Percentiles rank a stretch among this genome's conserved stretches.
These are phyloP conservation scores for Hyphantria cunea DNA, from an alignment of 1,140 invertebrate species.

Conservation along the genomic window DNA sequence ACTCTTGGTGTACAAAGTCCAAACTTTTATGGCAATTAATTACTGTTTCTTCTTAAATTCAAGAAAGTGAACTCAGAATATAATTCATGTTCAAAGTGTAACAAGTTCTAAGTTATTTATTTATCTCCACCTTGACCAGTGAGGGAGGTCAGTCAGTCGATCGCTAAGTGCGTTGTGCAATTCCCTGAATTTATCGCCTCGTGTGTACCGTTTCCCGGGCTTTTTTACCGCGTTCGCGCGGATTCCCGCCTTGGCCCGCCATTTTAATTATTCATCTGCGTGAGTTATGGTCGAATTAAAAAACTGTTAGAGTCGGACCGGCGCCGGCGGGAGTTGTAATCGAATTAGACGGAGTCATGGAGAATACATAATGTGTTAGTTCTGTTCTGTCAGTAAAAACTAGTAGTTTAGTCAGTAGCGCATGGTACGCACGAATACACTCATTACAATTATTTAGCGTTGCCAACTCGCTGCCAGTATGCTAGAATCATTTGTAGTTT, in stretches of 20 bases:
- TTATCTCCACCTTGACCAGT: constrained; percentile 34
- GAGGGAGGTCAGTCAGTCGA: constrained; percentile 32
- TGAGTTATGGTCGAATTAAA: constrained; percentile 83
- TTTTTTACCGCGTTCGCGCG: constrained; percentile 71
- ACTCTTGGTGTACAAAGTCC: no score
- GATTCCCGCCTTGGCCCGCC: constrained; percentile 64
- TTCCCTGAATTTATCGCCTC: constrained; percentile 70
- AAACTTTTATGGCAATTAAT: no score
- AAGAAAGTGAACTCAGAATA: background rate
- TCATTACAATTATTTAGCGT: constrained; percentile 45
- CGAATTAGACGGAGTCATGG: constrained; percentile 74
- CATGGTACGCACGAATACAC: constrained; percentile 30
- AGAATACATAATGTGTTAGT: constrained; percentile 69
- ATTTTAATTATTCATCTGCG: constrained; percentile 81
- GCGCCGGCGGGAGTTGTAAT: constrained; percentile 73
- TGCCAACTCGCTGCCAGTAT: constrained; percentile 54
- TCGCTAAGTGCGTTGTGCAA: constrained; percentile 72
- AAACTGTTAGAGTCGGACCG: constrained; percentile 81
- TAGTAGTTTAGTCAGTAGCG: constrained; percentile 2
- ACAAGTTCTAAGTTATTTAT: constrained; percentile 23
- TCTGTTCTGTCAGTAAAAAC: constrained; percentile 11
- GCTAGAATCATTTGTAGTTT: constrained; percentile 64
- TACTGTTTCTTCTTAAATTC: background rate
- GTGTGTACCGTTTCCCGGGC: constrained; percentile 48
- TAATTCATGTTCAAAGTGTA: background rate